Base-by-base conservation (phyloP, 2,888 invertebrate genomes). In the Seira sanloemensis region DNA sequence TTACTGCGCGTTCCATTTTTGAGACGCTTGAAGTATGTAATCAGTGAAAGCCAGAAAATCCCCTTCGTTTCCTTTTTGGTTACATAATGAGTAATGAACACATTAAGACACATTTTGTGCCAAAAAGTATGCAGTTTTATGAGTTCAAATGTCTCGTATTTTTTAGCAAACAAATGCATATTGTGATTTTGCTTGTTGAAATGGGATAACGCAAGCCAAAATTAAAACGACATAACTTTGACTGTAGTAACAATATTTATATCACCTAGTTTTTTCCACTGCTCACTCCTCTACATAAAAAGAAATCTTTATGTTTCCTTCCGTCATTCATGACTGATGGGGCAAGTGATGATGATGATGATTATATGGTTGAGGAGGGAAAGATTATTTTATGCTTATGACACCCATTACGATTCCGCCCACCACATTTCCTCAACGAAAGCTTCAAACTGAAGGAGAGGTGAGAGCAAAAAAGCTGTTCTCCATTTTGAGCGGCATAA, bases 71-170 rank as follows among this genome's bases (percentile, higher is more conserved):
- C n/a, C n/a, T n/a, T n/a, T n/a, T n/a, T n/a, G n/a, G n/a, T n/a
- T n/a, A n/a, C n/a, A n/a, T n/a, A n/a, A n/a, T n/a, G n/a, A n/a
- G n/a, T n/a, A n/a, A n/a, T n/a, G n/a, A n/a, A n/a, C n/a, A n/a
- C n/a, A n/a, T n/a, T n/a, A n/a, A n/a, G n/a, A n/a, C n/a, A n/a
- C n/a, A n/a, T n/a, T 78, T 62, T 67, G 73, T 80, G 74, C 80
- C 80, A 80, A 80, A 80, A 80, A 73, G 71, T 27, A 21, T n/a
- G 23, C 67, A 80, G 66, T 73, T 74, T 80, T 80, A 80, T 71
- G 80, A 74, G 80, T 73, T 74, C 74, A 80, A 74, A 66, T 74
- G 80, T 62, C 80, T 74, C 80, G 24, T 80, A 80, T 19, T 68
- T 1, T 68, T 68, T 68, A 24, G 68, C 16, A 21, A n/a, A 18